Evolutionary conservation across 2,113 vertebrate genomes (phyloP), one percentile per base, ranked within the genome.

Genomic region (Chamaea fasciata): DNA sequence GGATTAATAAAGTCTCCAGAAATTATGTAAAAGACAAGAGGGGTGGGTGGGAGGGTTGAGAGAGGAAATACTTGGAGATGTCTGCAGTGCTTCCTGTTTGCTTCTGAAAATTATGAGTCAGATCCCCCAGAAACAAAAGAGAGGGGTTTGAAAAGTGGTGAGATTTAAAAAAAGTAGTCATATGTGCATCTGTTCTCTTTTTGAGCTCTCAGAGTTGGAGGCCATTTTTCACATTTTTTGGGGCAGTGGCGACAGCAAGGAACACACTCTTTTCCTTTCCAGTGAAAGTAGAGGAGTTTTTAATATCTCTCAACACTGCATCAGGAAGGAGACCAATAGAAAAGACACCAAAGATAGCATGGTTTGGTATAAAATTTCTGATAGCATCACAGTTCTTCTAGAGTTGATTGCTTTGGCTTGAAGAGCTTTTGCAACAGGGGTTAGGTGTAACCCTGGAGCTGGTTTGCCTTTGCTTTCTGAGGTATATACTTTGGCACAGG

Each of bases 41-140:
- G 17, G 47, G 37, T 14, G 67, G 63, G 60, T 63, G 60, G 35
- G 28, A 44, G 80, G 41, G 87, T 74, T 77, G 78, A 76, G 84
- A 76, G 91, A 94, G 94, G 95, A 96, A 95, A 89, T 73, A 80
- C 84, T 95, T 93, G 85, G 83, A 93, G 93, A 89, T 83, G 83
- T 94, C 94, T 94, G 80, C 76, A 30, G 93, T 83, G 52, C 74
- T 95, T 96, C 95, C 93, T 96, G 79, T 94, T 96, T 96, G 92
- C 57, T 92, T 96, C 90, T 94, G 90, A 81, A 90, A 96, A 90
- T 93, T 94, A 78, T 96, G 95, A 96, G 82, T 95, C 95, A 95
- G 90, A 94, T 89, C 49, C 92, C 96, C 83, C 73, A 68, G 91
- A 90, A 93, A 87, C 89, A 92, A 77, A 65, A 96, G 79, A 94